phyloP scores from a whole-genome alignment of 2,113 vertebrate genomes.

The Phocoena sinus region DNA sequence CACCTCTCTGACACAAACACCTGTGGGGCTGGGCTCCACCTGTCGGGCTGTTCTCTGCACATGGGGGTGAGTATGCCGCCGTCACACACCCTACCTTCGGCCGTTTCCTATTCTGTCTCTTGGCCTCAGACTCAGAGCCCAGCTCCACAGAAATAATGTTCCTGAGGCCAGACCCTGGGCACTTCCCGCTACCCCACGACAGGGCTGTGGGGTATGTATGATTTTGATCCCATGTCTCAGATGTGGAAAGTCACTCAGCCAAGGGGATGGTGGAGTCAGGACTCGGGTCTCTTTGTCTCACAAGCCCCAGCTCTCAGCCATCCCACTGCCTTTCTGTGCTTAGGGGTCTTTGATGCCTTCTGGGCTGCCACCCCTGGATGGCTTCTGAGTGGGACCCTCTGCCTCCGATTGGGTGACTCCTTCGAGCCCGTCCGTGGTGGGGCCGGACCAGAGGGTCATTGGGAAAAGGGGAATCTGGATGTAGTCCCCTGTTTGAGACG shows the following conservation, averaged over 20 bases:
- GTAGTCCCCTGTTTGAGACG: background rate
- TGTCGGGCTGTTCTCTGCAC: background rate
- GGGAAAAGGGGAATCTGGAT: background rate
- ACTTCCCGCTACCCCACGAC: background rate
- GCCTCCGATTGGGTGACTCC: background rate
- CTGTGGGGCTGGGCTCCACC: rapidly evolving
- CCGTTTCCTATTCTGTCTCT: background rate
- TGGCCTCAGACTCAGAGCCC: background rate
- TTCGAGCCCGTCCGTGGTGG: background rate
- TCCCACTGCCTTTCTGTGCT: background rate
- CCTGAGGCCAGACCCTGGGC: background rate
- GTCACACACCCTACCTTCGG: background rate
- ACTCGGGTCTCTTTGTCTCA: background rate
- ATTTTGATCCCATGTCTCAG: background rate
- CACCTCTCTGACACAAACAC: rapidly evolving
- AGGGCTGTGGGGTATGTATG: background rate
- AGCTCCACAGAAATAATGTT: background rate
- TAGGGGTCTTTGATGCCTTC: background rate
- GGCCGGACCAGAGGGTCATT: background rate
- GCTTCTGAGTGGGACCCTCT: background rate
- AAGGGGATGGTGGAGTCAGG: background rate
- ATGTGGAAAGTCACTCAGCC: background rate
- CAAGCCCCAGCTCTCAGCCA: background rate
- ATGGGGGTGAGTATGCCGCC: rapidly evolving
- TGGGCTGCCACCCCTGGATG: background rate